These are phyloP conservation scores for Sorex fumeus DNA, from an alignment of 2,113 vertebrate genomes.

Conservation along the genomic window DNA sequence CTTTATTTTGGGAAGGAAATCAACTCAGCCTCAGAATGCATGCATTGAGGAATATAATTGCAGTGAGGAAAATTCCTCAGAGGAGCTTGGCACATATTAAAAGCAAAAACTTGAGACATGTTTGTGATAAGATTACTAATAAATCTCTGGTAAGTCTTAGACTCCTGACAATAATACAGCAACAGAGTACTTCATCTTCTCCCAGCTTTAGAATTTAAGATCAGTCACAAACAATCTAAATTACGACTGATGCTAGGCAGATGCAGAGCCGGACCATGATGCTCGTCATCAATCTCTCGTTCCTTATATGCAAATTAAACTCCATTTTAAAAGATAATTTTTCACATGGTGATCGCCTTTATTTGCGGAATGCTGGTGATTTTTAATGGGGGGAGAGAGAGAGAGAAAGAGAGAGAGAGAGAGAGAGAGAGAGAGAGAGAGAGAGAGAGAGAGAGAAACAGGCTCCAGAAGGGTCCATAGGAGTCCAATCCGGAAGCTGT, in stretches of 20 bases:
- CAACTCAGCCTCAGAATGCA: constrained; percentile 91
- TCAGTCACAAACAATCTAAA: constrained; percentile 95
- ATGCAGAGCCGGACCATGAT: constrained; percentile 88
- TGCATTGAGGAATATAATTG: constrained; percentile 93
- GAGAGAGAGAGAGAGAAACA: constrained; percentile 40
- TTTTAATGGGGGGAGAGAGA: constrained; percentile 81
- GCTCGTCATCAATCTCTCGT: constrained; percentile 93
- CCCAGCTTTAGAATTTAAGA: constrained; percentile 94
- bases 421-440: constrained; percentile 72
- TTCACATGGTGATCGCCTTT: constrained; percentile 91
- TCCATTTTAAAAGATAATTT: constrained; percentile 96
- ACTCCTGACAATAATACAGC: constrained; percentile 94
- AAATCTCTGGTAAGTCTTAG: constrained; percentile 94
- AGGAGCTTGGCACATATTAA: constrained; percentile 95
- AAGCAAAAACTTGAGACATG: constrained; percentile 96
- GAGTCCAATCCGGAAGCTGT: constrained; percentile 14
- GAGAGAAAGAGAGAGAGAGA: too few relatives aligned
- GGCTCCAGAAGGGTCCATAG: constrained; percentile 55
- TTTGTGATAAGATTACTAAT: constrained; percentile 97
- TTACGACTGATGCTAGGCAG: constrained; percentile 93
- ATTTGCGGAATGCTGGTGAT: constrained; percentile 88
- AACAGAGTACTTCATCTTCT: constrained; percentile 93
- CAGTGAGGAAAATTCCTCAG: constrained; percentile 92
- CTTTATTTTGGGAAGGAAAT: constrained; percentile 95
- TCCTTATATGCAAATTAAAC: constrained; percentile 97